These are phyloP conservation scores for Ctenopoma kingsleyae DNA, from an alignment of 2,797 vertebrate genomes.

Conservation along the genomic window DNA sequence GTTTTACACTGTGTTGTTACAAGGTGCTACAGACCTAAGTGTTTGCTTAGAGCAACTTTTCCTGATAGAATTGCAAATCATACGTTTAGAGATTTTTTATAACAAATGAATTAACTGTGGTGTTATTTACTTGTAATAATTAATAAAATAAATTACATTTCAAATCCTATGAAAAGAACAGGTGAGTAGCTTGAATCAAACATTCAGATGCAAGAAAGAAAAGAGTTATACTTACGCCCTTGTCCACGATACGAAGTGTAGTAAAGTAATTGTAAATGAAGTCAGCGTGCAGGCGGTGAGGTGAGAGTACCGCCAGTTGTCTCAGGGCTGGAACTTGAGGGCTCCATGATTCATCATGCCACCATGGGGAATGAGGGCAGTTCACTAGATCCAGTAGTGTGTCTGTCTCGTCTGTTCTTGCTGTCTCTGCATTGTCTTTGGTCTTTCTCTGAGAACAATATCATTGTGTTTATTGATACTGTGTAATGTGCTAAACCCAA, in stretches of 20 bases:
- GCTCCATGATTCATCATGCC: constrained; percentile 58
- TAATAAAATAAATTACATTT: neutral
- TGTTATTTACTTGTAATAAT: no score
- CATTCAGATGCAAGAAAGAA: neutral
- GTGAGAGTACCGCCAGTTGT: constrained; percentile 74
- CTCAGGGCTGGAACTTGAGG: constrained; percentile 78
- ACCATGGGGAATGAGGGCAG: constrained; percentile 86
- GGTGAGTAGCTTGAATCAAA: neutral
- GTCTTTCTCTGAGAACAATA: constrained; percentile 72
- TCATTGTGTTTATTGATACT: neutral
- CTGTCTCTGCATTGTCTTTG: neutral
- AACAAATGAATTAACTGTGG: no score
- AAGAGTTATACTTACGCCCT: constrained; percentile 76
- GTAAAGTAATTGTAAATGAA: constrained; percentile 79
- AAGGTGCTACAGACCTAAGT: neutral
- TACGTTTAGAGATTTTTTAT: no score
- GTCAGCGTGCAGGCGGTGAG: constrained; percentile 34
- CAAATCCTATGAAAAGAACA: neutral
- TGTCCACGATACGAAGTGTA: constrained; percentile 81
- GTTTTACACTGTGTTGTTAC: neutral
- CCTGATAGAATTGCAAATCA: no score
- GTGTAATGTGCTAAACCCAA: neutral
- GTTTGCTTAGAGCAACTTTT: neutral
- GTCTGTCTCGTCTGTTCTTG: constrained; percentile 68
- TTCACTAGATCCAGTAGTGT: constrained; percentile 80